Conservation (phyloP, 2,797 vertebrate species). For the Steatocranus sp. region DNA sequence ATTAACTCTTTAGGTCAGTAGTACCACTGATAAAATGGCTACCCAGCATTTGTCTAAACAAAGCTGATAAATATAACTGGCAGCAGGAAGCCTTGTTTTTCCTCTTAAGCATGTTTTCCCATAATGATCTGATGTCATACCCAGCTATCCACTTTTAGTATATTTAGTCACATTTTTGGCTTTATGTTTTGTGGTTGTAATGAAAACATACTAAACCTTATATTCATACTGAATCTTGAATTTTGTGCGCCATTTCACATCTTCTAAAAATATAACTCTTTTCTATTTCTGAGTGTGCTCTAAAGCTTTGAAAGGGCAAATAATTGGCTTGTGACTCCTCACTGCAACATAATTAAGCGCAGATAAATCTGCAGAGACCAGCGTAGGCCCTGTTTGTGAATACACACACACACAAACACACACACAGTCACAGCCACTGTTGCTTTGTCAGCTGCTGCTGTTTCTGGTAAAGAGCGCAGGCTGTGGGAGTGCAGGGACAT, state of each 20-base stretch:
- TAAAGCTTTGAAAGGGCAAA: constrained; percentile 49
- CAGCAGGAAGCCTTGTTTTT: not conserved
- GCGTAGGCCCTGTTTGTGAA: not conserved
- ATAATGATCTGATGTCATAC: not conserved
- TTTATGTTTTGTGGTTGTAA: not conserved
- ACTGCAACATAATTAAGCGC: constrained; percentile 45
- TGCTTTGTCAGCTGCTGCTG: constrained; percentile 55
- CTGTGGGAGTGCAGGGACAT: constrained; percentile 66
- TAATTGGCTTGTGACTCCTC: constrained; percentile 49
- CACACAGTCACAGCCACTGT: not conserved
- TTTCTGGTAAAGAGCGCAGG: constrained; percentile 66
- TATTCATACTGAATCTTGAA: not conserved
- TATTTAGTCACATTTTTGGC: not conserved
- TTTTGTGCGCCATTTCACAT: accelerated
- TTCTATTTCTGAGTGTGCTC: constrained; percentile 11
- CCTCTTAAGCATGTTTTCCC: not conserved
- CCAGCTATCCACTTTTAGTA: not conserved
- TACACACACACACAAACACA: not conserved
- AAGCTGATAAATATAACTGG: not conserved
- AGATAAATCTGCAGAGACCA: constrained; percentile 46
- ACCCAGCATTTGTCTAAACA: not conserved
- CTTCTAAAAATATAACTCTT: constrained; percentile 2
- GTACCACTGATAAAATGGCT: not conserved
- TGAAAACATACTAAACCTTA: not conserved
- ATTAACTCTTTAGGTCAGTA: not conserved